Evolutionary conservation across 2,888 invertebrate species (phyloP).

Genomic region (Gisinianus flammeolus): DNA sequence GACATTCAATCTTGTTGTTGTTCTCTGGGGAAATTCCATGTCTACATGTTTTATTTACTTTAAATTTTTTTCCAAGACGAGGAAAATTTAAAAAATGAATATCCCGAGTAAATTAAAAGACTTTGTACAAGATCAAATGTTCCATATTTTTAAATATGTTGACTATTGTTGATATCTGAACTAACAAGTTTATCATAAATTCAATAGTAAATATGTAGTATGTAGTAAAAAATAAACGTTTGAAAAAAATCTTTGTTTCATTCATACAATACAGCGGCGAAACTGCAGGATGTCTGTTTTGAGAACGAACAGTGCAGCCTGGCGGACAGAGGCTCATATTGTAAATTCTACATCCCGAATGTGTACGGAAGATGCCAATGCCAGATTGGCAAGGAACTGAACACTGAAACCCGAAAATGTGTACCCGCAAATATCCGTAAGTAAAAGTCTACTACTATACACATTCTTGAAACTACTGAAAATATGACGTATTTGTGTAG

Average conservation of each 20-base stretch:
- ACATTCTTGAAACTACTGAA: too few relatives aligned
- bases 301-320: conserved; percentile 87
- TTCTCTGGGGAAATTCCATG: too few relatives aligned
- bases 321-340: conserved; percentile 82
- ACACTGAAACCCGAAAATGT: conserved; percentile 48
- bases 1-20: too few relatives aligned
- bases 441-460: conserved; percentile 25
- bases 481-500: background rate
- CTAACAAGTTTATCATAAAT: conserved; percentile 24
- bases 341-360: conserved; percentile 87
- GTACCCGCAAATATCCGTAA: conserved; percentile 48
- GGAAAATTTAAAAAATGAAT: too few relatives aligned
- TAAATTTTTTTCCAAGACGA: too few relatives aligned
- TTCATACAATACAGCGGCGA: conserved; percentile 72
- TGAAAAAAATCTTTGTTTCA: conserved; percentile 7
- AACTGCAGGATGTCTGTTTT: conserved; percentile 85
- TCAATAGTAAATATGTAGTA: background rate
- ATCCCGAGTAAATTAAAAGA: too few relatives aligned
- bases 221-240: background rate
- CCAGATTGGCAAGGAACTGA: conserved; percentile 63
- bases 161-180: too few relatives aligned
- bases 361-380: conserved; percentile 88
- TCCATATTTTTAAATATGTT: too few relatives aligned
- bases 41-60: too few relatives aligned
- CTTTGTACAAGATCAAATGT: too few relatives aligned